Evolutionary conservation across 2,888 invertebrate genomes (phyloP).

Genomic region (Lasioglossum oenotherae): DNA sequence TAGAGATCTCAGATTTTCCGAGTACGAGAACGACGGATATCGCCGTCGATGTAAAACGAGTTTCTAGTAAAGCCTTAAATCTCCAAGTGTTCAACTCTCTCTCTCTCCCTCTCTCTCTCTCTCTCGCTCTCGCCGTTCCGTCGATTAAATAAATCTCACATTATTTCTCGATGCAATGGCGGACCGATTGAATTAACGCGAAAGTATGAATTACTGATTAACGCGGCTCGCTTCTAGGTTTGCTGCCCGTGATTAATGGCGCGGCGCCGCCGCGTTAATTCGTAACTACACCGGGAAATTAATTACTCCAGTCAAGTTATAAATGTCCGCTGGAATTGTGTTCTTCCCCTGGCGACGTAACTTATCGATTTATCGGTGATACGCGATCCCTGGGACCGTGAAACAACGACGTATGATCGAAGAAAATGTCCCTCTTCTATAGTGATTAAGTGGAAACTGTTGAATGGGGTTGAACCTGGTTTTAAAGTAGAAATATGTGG

Average conservation of each 20-base stretch:
- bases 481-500: neutral
- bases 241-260: conserved; percentile 40
- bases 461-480: neutral
- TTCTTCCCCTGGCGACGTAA: conserved; percentile 55
- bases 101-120: no score
- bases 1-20: neutral
- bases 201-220: conserved; percentile 60
- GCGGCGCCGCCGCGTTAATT: conserved; percentile 45
- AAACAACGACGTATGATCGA: neutral
- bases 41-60: neutral
- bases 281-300: conserved; percentile 45
- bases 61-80: neutral
- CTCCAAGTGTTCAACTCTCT: neutral
- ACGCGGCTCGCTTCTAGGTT: conserved; percentile 27
- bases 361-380: conserved; percentile 60
- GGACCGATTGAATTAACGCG: conserved; percentile 41
- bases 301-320: conserved; percentile 58
- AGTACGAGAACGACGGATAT: neutral
- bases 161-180: conserved; percentile 24
- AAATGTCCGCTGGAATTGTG: conserved; percentile 55
- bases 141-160: conserved; percentile 51
- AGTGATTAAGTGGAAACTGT: neutral
- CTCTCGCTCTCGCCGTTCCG: neutral
- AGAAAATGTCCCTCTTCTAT: neutral
- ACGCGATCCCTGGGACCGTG: conserved; percentile 24